Base-by-base conservation (phyloP, 2,113 vertebrate genomes). In the Syrmaticus mikado region DNA sequence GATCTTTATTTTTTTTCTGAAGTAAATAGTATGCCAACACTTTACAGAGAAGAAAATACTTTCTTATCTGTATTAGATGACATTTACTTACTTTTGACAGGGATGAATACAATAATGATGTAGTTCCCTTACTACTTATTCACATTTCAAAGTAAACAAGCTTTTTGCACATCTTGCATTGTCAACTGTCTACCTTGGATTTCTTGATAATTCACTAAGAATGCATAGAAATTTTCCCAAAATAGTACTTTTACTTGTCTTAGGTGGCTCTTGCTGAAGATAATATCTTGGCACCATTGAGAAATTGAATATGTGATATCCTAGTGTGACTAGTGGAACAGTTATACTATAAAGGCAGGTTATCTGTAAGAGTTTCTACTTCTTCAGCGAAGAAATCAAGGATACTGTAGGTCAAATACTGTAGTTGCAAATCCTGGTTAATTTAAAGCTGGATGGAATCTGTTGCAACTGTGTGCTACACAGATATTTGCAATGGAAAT, bases 281-380 rank as follows among this genome's bases (percentile, higher is more conserved):
- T 7, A 28, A 3, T 4, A 4, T 3, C 7, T 4, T 38, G 41
- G 4, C 9, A 58, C 8, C n/a, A 58, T 17, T 30, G 4, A 48
- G 55, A 73, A 62, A 24, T 36, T 66, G 17, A 7, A 34, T 17
- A 20, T 57, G 7, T 11, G 8, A 8, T 45, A 24, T 45, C 30
- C 32, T 82, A 20, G 3, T 48, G n/a, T 32, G 58, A 85, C 8
- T 30, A 0, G 12, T 52, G 6, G 6, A 10, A 19, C 4, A 41
- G 20, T 38, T 52, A 8, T 0, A 57, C 13, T 19, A 34, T 5
- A 8, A 64, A 11, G 8, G 12, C 13, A 27, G n/a, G n/a, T 58
- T 70, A 48, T 65, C 5, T 79, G 16, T 57, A 13, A 38, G 15
- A 0, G 0, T 28, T 68, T 79, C 65, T 73, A 13, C 36, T 66